Conservation (phyloP, 2,113 vertebrate species). For the Apaloderma vittatum region DNA sequence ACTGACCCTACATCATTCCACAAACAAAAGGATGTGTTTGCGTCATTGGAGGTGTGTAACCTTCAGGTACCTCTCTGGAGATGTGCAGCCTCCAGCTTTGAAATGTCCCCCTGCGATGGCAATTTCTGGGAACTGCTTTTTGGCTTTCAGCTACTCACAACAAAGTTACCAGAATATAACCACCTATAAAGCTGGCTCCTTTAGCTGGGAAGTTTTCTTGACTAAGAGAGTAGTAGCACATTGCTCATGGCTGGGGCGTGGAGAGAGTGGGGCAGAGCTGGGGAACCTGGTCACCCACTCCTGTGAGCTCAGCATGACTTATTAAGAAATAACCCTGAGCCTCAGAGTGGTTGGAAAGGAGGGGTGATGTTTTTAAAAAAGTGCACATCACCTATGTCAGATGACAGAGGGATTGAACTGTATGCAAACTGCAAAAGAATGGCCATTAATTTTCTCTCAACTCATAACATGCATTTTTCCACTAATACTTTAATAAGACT, state of each 20-base stretch:
- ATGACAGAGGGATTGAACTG: neutral
- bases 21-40: neutral
- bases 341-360: neutral
- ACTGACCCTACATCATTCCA: neutral
- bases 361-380: neutral
- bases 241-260: neutral
- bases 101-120: no score
- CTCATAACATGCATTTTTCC: slow-evolving; percentile 18
- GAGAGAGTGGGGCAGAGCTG: neutral
- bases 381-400: neutral
- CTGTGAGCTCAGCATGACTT: accelerated
- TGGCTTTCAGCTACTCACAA: neutral
- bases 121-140: neutral
- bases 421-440: neutral
- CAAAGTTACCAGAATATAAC: neutral
- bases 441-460: slow-evolving; percentile 13
- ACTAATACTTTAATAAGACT: slow-evolving; percentile 24
- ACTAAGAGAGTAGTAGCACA: accelerated
- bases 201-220: neutral
- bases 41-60: neutral
- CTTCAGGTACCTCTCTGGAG: neutral
- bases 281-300: neutral
- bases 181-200: neutral
- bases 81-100: neutral
- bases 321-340: neutral